Evolutionary conservation across 2,113 vertebrate genomes (phyloP).

Genomic region (Petrocephalus zakoni): DNA sequence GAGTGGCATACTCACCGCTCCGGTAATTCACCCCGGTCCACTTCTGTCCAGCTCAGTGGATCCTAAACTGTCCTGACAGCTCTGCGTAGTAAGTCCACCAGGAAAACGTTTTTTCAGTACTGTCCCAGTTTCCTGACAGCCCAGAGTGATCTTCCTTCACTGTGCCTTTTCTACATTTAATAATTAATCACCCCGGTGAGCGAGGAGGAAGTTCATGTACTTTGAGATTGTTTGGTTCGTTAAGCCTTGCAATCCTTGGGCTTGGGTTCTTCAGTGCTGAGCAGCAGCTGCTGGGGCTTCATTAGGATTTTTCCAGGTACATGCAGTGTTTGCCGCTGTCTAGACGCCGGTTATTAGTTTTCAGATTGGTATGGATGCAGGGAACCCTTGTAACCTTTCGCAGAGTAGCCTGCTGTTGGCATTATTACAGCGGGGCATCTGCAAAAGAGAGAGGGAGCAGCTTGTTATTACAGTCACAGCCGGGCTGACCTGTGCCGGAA

Average conservation of each 20-base stretch:
- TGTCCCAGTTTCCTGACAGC: conserved; percentile 12
- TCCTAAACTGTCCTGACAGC: background rate
- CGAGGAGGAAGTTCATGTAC: background rate
- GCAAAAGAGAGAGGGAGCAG: background rate
- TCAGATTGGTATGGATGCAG: background rate
- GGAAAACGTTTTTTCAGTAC: background rate
- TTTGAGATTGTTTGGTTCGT: background rate
- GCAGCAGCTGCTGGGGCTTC: background rate
- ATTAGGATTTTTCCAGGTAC: background rate
- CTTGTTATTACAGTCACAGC: background rate
- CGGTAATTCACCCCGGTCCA: background rate
- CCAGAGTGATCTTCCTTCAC: conserved; percentile 8
- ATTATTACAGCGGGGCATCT: background rate
- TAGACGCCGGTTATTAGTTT: conserved; percentile 12
- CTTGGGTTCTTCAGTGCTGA: background rate
- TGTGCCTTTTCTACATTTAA: conserved; percentile 3
- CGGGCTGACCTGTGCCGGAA: background rate
- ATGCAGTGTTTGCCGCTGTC: background rate
- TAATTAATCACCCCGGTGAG: conserved; percentile 16
- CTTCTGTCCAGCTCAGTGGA: background rate
- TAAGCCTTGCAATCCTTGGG: background rate
- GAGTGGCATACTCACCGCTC: background rate
- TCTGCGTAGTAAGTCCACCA: background rate
- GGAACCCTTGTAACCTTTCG: background rate
- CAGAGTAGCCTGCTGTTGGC: background rate